These are phyloP conservation scores for Diarsia rubi DNA, from an alignment of 2,888 invertebrate genomes.

Conservation along the genomic window DNA sequence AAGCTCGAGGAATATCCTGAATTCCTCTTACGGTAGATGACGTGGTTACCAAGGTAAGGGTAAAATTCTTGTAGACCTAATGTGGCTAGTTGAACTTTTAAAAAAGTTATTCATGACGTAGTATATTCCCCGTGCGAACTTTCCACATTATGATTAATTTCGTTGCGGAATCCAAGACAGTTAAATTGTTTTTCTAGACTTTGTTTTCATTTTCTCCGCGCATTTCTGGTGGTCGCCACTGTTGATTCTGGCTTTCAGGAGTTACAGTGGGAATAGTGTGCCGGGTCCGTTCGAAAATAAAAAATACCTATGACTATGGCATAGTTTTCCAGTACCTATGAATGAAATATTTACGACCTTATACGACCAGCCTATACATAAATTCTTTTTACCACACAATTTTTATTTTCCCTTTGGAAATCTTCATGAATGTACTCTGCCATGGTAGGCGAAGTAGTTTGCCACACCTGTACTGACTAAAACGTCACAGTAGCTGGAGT, in stretches of 20 bases:
- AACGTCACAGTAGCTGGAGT: background rate
- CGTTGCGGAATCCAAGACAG: too few species aligned
- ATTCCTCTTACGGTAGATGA: constrained; percentile 24
- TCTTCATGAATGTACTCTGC: background rate
- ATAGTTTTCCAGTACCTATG: background rate
- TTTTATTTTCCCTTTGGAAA: background rate
- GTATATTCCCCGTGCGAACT: background rate
- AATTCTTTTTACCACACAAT: background rate
- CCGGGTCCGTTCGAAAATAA: too few species aligned
- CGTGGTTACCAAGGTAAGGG: background rate
- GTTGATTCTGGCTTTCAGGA: too few species aligned
- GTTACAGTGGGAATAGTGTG: too few species aligned
- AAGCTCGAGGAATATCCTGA: background rate
- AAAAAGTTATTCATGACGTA: constrained; percentile 2
- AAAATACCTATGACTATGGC: too few species aligned
- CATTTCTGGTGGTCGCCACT: too few species aligned
- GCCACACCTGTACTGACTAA: background rate
- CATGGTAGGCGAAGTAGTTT: background rate
- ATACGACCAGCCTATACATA: background rate
- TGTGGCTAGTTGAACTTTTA: background rate
- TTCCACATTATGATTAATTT: background rate
- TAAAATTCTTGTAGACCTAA: constrained; percentile 6
- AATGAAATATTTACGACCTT: background rate
- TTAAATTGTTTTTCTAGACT: too few species aligned
- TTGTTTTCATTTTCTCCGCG: too few species aligned